Base-by-base conservation (phyloP, 2,113 vertebrate genomes). In the Lucifuga dentata region DNA sequence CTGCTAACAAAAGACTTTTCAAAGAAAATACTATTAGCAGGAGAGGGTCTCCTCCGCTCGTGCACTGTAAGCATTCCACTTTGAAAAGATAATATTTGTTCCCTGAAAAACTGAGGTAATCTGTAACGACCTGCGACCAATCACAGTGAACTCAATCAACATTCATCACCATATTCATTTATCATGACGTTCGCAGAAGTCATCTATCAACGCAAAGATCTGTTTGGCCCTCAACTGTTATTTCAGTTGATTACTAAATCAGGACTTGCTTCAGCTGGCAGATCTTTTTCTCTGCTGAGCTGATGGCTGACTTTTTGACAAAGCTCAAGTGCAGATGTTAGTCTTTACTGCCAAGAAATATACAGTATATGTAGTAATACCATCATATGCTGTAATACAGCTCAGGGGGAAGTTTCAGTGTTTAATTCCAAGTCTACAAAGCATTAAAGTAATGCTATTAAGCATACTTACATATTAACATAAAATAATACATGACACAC, bases 161-260 rank as follows among this genome's bases (percentile, higher is more conserved):
- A 69, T 85, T 85, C 74, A 78, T 87, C 84, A 78, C 40, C 3
- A 2, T 50, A 11, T 68, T 57, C 62, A 79, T 89, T 80, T 63
- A 76, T 87, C 85, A 87, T 65, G 68, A 68, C 73, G 6, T 65
- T 63, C 13, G 12, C 70, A 62, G 17, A 61, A 80, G 69, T 68
- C 67, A 90, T 87, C 79, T 69, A 67, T 89, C 85, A 87, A 32
- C 86, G 53, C 52, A 36, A 39, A 66, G 69, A 57, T 61, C 41
- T 43, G 61, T 77, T 77, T 68, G 49, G 69, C 64, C 39, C 40
- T 46, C 17, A 6, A 5, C 57, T 87, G 82, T 84, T 89, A 74
- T 85, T 85, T 82, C 82, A 88, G 74, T 82, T 79, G 76, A 85
- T 90, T 81, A 63, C 75, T 86, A 73, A 86, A 80, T 81, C 73